A percentile compares a stretch with the other conserved stretches of the same genome.
Evolutionary conservation across 2,888 invertebrate genomes (phyloP).

Genomic region (Thera obeliscata): DNA sequence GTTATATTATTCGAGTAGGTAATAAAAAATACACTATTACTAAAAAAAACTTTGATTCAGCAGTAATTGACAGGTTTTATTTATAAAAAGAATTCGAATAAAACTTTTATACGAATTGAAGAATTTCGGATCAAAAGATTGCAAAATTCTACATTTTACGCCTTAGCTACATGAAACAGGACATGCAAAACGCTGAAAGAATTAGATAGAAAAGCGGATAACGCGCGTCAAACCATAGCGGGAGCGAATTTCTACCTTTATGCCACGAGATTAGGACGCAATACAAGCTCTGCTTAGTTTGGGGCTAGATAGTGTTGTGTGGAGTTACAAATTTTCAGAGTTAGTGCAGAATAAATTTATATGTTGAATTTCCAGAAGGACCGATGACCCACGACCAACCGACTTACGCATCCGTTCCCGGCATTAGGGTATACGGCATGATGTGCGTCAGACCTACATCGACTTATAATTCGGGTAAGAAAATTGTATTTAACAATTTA

Average conservation of each 20-base stretch:
- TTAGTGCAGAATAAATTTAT: constrained; percentile 1
- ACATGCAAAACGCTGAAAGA: not conserved
- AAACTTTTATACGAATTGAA: not conserved
- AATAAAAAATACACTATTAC: too few species aligned
- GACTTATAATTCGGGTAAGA: constrained; percentile 67
- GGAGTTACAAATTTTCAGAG: not conserved
- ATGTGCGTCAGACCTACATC: constrained; percentile 89
- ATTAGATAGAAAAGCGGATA: not conserved
- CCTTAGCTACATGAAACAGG: not conserved
- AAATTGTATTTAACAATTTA: not conserved
- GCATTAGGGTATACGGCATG: constrained; percentile 97
- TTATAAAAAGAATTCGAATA: not conserved
- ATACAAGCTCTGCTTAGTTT: too few species aligned
- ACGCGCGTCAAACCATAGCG: too few species aligned
- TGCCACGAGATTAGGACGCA: too few species aligned
- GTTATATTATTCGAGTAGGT: too few species aligned
- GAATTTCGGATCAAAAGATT: not conserved
- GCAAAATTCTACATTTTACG: too few species aligned
- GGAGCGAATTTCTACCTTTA: too few species aligned
- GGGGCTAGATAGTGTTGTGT: too few species aligned
- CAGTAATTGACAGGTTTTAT: not conserved
- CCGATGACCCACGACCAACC: constrained; percentile 98
- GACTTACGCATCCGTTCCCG: constrained; percentile 96
- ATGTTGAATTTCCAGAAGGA: constrained; percentile 87
- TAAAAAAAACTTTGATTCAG: constrained; percentile 1